phyloP scores from a whole-genome alignment of 1,140 invertebrate genomes.

The Choristoneura fumiferana region DNA sequence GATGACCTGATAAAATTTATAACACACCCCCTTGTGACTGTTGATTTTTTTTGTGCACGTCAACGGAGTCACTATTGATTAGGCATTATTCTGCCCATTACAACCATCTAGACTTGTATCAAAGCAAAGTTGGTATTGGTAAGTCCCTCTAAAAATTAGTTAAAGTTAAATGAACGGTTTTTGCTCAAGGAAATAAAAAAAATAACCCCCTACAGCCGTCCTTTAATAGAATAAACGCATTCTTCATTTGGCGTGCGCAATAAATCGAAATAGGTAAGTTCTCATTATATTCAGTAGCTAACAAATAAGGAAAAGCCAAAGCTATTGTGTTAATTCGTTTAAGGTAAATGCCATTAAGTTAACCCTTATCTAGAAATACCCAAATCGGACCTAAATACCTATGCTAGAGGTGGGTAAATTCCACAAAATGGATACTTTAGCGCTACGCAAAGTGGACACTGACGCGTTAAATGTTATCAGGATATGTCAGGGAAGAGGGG shows the following conservation, averaged over 20 bases:
- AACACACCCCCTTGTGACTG: too few relatives aligned
- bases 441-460: too few relatives aligned
- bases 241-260: neutral
- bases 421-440: conserved; percentile 13
- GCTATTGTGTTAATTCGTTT: conserved; percentile 28
- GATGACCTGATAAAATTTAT: conserved; percentile 57
- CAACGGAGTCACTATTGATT: too few relatives aligned
- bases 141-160: too few relatives aligned
- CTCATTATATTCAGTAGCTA: conserved; percentile 1
- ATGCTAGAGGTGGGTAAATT: conserved; percentile 18
- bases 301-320: conserved; percentile 22
- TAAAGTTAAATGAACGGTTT: too few relatives aligned
- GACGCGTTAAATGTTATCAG: conserved; percentile 30
- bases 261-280: conserved; percentile 4
- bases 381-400: too few relatives aligned
- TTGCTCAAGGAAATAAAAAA: neutral
- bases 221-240: neutral
- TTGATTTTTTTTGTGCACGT: too few relatives aligned
- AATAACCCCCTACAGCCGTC: neutral
- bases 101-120: too few relatives aligned
- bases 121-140: too few relatives aligned
- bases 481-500: conserved; percentile 21
- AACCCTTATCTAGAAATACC: conserved; percentile 27
- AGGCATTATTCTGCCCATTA: too few relatives aligned
- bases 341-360: conserved; percentile 29